phyloP scores from a whole-genome alignment of 53 echinoderm and acorn worm genomes.

The Stichopus horrens region DNA sequence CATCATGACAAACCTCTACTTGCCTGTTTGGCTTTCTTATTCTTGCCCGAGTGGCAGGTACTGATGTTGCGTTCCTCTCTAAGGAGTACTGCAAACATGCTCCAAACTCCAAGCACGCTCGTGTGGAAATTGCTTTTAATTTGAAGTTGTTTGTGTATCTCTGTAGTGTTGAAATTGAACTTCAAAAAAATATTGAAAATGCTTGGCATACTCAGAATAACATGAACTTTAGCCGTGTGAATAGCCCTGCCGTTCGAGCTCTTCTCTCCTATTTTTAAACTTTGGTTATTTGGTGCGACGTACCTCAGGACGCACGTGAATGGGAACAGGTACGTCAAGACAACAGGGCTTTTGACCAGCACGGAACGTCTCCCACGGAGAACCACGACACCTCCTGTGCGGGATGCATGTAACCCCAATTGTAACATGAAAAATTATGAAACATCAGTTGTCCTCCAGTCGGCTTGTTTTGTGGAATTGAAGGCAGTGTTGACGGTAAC shows the following conservation, averaged over 20 bases:
- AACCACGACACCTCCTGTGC: too few species aligned
- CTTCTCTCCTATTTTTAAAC: background rate
- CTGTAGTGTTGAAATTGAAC: background rate
- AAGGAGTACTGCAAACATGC: too few species aligned
- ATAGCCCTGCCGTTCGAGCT: background rate
- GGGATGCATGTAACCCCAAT: background rate
- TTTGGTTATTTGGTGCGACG: too few species aligned
- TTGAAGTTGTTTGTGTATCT: background rate
- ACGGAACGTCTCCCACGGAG: too few species aligned
- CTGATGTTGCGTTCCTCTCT: too few species aligned
- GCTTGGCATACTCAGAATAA: conserved; percentile 25
- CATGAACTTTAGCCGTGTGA: conserved; percentile 11
- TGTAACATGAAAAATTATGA: background rate
- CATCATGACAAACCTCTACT: too few species aligned
- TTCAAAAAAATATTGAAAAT: conserved; percentile 37
- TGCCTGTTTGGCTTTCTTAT: too few species aligned
- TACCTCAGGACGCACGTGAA: too few species aligned
- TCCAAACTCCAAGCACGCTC: too few species aligned
- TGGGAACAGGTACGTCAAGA: too few species aligned
- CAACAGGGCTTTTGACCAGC: too few species aligned
- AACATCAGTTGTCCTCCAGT: background rate
- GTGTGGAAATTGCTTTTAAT: background rate
- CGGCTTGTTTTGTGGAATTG: conserved; percentile 2
- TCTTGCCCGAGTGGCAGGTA: too few species aligned
- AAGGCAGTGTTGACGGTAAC: background rate